Conservation (phyloP, 2,113 vertebrate genomes). For the Miniopterus natalensis region DNA sequence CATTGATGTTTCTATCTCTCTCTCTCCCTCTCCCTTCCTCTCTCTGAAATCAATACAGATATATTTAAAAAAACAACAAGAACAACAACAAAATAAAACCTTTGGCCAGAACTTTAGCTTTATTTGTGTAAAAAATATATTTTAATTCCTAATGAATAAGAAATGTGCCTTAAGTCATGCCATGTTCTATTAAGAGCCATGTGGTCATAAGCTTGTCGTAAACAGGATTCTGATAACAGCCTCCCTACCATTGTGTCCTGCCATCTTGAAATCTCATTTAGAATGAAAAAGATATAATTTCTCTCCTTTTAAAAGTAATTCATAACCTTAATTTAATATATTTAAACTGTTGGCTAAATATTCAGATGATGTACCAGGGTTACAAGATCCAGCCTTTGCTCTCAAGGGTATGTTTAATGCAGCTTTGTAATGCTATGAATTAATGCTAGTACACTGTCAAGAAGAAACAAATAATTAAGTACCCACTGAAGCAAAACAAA, state of each 20-base stretch:
- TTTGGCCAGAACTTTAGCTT: background rate
- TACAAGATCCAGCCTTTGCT: slow-evolving; percentile 13
- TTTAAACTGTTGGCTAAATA: slow-evolving; percentile 62
- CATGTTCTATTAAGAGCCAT: background rate
- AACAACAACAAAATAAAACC: background rate
- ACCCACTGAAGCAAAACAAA: slow-evolving; percentile 70
- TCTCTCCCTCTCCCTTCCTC: too few relatives aligned
- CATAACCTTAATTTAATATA: slow-evolving; percentile 44
- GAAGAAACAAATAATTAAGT: slow-evolving; percentile 80
- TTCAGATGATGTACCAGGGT: slow-evolving; percentile 47
- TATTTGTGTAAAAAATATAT: background rate
- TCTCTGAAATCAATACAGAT: too few relatives aligned
- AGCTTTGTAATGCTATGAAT: slow-evolving; percentile 68
- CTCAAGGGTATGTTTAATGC: slow-evolving; percentile 44
- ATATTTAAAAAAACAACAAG: too few relatives aligned
- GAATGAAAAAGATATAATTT: slow-evolving; percentile 36
- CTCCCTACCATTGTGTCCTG: background rate
- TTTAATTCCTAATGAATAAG: background rate
- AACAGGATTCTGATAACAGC: background rate
- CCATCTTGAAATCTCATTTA: slow-evolving; percentile 37
- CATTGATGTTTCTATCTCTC: too few relatives aligned
- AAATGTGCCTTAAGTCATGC: background rate
- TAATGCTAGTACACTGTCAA: slow-evolving; percentile 73
- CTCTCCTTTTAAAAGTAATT: slow-evolving; percentile 60
- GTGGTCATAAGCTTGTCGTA: background rate